Base-by-base conservation (phyloP, 2,888 invertebrate genomes). In the Cremastinae sp. region DNA sequence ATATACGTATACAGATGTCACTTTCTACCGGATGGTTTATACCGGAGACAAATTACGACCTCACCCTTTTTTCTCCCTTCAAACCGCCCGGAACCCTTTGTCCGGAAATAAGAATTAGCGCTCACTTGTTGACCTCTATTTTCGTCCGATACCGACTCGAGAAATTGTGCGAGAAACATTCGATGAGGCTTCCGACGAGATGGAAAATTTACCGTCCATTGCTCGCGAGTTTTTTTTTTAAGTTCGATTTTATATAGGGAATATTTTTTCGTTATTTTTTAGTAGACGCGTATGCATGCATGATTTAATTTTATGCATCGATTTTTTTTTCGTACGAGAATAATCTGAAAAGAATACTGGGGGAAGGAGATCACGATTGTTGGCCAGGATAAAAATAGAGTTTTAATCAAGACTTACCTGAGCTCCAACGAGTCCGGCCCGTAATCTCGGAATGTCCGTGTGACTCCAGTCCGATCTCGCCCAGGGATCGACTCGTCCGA, bases 401-500 rank as follows among this genome's bases (percentile, higher is more conserved):
- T 10, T 22, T 45, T 53, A 2, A 20, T 66, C 53, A 56, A 18
- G 56, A 83, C 84, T 87, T 78, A 92, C 92, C 92, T 97, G 97
- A 80, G 97, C 97, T 76, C 97, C 97, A 72, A 98, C 93, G 87
- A 94, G 93, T 74, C 97, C 97, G 83, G 94, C 92, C 84, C 94
- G 92, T 84, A 97, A 92, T 85, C 97, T 93, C 74, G 96, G 95
- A 84, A 98, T 95, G 90, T 98, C 97, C 22, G 97, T 98, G 89
- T 98, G 97, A 84, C 96, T 96, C 96, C 96, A 97, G 90, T 94
- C 94, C 89, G 95, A 95, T 84, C 93, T 92, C 82, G 95, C 94
- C 96, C 96, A 96, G 81, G 96, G 95, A 85, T 96, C 95, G 81
- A 94, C 92, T 74, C 92, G 91, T 79, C 93, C 92, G 90, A 89